Evolutionary conservation across 1,140 invertebrate species (phyloP).

Genomic region (Melanaphis sacchari): DNA sequence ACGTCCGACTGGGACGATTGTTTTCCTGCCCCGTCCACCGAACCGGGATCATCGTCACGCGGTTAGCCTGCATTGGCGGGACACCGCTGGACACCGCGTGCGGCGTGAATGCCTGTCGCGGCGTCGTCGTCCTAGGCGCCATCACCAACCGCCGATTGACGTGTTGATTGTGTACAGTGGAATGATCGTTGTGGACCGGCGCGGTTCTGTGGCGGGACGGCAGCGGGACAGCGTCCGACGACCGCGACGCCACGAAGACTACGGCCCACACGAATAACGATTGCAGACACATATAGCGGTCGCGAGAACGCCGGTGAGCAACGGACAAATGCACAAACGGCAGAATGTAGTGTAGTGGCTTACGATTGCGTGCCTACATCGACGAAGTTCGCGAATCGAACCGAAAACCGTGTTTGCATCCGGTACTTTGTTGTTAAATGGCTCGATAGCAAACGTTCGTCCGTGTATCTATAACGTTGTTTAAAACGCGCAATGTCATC

Average conservation of each 20-base stretch:
- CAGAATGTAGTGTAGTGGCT: no score
- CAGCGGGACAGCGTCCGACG: not conserved
- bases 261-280: not conserved
- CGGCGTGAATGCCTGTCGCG: not conserved
- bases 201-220: not conserved
- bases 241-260: not conserved
- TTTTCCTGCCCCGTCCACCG: not conserved
- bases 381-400: no score
- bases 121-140: not conserved
- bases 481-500: no score
- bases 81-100: not conserved
- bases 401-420: no score
- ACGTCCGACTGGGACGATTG: no score
- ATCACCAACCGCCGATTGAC: not conserved
- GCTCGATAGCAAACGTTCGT: no score
- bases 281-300: not conserved
- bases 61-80: not conserved
- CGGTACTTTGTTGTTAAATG: no score
- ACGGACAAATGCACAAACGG: no score
- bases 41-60: not conserved
- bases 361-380: no score
- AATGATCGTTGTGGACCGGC: not conserved
- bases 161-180: not conserved
- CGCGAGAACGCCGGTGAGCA: no score
- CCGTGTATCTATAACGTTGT: no score